A percentile compares a stretch with the other conserved stretches of the same genome.
Conservation (phyloP, 1,140 invertebrate species). For the Drosophila repleta region DNA sequence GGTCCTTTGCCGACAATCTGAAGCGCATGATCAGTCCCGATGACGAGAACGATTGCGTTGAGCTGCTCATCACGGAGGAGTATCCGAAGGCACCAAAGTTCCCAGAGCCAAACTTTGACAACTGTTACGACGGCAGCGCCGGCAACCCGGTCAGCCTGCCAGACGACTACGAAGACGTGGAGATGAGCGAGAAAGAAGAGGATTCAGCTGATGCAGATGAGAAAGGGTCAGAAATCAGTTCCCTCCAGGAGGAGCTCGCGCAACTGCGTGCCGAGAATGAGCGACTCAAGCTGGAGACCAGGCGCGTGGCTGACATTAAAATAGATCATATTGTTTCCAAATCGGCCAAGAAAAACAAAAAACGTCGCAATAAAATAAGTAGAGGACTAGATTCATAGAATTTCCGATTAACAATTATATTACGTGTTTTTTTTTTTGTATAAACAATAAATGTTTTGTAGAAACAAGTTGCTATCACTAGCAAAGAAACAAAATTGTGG, state of each 20-base stretch:
- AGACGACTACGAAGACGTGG: neutral
- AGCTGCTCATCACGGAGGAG: slow-evolving; percentile 60
- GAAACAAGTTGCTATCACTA: slow-evolving; percentile 15
- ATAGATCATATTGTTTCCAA: slow-evolving; percentile 7
- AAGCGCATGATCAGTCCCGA: slow-evolving; percentile 71
- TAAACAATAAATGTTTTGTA: slow-evolving; percentile 43
- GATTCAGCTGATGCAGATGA: slow-evolving; percentile 4
- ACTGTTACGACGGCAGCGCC: neutral
- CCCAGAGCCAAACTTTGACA: slow-evolving; percentile 13
- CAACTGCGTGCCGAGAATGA: slow-evolving; percentile 49
- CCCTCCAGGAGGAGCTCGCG: slow-evolving; percentile 8
- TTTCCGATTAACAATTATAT: slow-evolving; percentile 32
- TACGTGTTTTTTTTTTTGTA: slow-evolving; percentile 12
- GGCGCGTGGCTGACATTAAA: slow-evolving; percentile 18
- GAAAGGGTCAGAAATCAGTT: slow-evolving; percentile 68
- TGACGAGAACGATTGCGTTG: slow-evolving; percentile 64
- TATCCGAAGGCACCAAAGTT: neutral
- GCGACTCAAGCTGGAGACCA: slow-evolving; percentile 41
- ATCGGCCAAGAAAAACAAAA: slow-evolving; percentile 34
- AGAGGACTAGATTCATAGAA: neutral
- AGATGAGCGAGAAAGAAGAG: neutral
- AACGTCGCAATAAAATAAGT: slow-evolving; percentile 28
- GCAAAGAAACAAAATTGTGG: slow-evolving; percentile 25
- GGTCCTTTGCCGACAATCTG: slow-evolving; percentile 82
- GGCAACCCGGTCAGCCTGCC: neutral